These are phyloP conservation scores for Brachylomia viminalis DNA, from an alignment of 2,888 invertebrate species.

Conservation along the genomic window DNA sequence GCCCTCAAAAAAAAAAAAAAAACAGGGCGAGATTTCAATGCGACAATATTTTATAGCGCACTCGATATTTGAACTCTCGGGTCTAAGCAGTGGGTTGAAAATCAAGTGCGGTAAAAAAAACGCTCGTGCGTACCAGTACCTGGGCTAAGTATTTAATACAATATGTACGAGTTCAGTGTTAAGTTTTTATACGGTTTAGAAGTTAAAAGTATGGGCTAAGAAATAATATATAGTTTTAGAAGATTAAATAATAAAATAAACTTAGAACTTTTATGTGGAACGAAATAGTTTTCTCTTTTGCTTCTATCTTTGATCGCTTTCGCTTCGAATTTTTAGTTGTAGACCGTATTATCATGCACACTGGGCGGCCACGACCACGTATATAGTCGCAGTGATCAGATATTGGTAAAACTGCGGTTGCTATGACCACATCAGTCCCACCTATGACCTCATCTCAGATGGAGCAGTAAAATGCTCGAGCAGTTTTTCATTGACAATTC, in stretches of 20 bases:
- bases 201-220: not conserved
- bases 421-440: not conserved
- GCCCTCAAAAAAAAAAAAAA: no score
- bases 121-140: no score
- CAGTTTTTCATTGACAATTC: not conserved
- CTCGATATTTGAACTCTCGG: not conserved
- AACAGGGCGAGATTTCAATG: not conserved
- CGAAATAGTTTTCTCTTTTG: not conserved
- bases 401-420: not conserved
- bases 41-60: not conserved
- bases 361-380: not conserved
- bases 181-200: conserved; percentile 9
- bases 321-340: not conserved
- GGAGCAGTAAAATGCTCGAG: not conserved
- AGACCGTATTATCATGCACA: not conserved
- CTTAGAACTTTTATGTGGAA: not conserved
- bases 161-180: conserved; percentile 27
- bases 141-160: conserved; percentile 15
- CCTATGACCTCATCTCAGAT: not conserved
- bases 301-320: not conserved
- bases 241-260: not conserved
- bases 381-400: not conserved
- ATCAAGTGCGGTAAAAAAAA: not conserved
- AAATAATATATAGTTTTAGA: conserved; percentile 5
- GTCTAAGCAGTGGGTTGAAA: not conserved